Base-by-base conservation (phyloP, 1,140 invertebrate genomes). In the Drosophila kikkawai region DNA sequence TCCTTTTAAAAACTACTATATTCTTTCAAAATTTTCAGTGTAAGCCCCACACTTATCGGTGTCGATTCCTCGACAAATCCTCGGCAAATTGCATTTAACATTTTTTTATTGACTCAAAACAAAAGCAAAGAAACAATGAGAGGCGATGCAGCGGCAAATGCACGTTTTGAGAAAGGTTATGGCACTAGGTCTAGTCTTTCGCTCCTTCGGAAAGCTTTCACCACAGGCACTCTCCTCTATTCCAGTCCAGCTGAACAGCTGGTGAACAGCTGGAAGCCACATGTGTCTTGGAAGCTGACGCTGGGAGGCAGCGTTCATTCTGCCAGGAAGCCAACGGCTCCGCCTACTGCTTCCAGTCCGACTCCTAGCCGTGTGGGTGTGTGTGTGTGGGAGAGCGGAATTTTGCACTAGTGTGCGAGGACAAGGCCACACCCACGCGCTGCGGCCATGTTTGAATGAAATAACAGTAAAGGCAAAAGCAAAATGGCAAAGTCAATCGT, bases 371-470 rank as follows among this genome's bases (percentile, higher is more conserved):
- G 22, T 48, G 26, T 63, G 39, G 34, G 13, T 68, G 67, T 58
- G 9, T 59, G 17, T 57, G 45, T 67, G 37, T 65, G 66, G 29
- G 64, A 67, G 50, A 47, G 70, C 9, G 34, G 32, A 29, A 17
- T 26, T 34, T 12, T 9, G 36, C 60, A 26, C 9, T 15, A 32
- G 80, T 83, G 44, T 76, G 48, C 13, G 83, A 76, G 50, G 45
- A 39, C 81, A 82, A 92, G 82, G 91, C 91, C 91, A 92, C 91
- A 86, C 91, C 91, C 87, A 91, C 91, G 87, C 91, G 80, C 82
- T 87, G 91, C 91, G 80, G 91, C 91, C 91, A 92, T 92, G 75
- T 92, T 91, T 86, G 82, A 91, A 91, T 91, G 85, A 84, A 88
- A 84, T 75, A 71, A 84, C 73, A 80, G 41, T 51, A 74, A 59